phyloP scores from a whole-genome alignment of 2,888 invertebrate species.

The Nomada ruficornis region DNA sequence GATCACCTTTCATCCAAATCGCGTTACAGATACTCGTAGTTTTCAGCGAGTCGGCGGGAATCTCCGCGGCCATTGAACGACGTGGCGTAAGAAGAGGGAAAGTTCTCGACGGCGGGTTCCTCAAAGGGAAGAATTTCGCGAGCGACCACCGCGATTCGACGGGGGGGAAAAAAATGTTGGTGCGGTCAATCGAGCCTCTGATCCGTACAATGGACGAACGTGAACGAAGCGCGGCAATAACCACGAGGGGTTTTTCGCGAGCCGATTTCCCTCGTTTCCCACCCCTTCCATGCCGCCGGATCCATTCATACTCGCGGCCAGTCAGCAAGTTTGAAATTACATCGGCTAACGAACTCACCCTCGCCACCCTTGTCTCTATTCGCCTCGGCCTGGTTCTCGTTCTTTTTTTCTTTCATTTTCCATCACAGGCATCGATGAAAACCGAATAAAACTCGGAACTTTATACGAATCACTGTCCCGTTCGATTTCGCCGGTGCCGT shows the following conservation, averaged over 20 bases:
- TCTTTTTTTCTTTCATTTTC: conserved; percentile 8
- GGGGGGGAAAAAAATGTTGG: conserved; percentile 32
- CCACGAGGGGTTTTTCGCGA: conserved; percentile 59
- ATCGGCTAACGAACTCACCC: conserved; percentile 73
- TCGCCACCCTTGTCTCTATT: conserved; percentile 37
- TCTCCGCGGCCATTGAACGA: conserved; percentile 46
- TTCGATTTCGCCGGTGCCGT: conserved; percentile 26
- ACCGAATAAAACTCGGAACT: conserved; percentile 45
- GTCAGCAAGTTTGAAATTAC: conserved; percentile 77
- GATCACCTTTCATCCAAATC: conserved; percentile 53
- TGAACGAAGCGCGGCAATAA: conserved; percentile 59
- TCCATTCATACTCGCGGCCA: conserved; percentile 73
- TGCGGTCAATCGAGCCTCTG: conserved; percentile 62
- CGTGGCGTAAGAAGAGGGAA: conserved; percentile 3
- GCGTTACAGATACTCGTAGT: conserved; percentile 38
- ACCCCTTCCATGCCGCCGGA: conserved; percentile 39
- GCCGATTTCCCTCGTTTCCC: conserved; percentile 37
- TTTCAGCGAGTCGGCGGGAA: conserved; percentile 52
- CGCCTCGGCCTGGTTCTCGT: not conserved
- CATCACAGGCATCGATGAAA: conserved; percentile 24
- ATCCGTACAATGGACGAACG: conserved; percentile 46
- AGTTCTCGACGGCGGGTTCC: conserved; percentile 22
- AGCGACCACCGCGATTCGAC: not conserved
- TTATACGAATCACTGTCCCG: conserved; percentile 23
- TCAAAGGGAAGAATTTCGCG: conserved; percentile 42